A percentile compares a stretch with the other conserved stretches of the same genome.
phyloP scores from a whole-genome alignment of 1,140 invertebrate species.

The Bombus turneri region DNA sequence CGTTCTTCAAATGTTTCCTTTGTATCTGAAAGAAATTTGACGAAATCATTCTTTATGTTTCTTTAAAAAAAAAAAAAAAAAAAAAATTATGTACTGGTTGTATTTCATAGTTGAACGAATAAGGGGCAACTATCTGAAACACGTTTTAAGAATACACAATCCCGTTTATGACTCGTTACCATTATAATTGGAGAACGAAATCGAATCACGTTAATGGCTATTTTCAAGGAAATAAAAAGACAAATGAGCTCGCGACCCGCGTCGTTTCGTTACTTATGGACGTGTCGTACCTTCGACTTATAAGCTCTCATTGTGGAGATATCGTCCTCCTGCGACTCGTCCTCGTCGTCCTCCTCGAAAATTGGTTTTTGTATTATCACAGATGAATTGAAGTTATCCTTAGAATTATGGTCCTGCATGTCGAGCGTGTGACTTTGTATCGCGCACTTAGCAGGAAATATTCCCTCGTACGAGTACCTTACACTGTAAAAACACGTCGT shows the following conservation, averaged over 20 bases:
- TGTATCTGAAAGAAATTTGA: conserved; percentile 46
- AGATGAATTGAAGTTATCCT: conserved; percentile 26
- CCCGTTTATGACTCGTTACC: not conserved
- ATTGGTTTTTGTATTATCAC: conserved; percentile 36
- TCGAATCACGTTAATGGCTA: not conserved
- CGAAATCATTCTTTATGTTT: not conserved
- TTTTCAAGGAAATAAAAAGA: not conserved
- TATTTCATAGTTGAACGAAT: not conserved
- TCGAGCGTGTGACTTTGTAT: conserved; percentile 44
- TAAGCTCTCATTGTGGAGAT: conserved; percentile 10
- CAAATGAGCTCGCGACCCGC: not conserved
- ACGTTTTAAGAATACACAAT: not conserved
- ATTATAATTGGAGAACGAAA: not conserved
- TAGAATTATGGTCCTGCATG: conserved; percentile 33
- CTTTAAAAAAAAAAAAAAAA: no score
- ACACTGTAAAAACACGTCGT: conserved; percentile 34
- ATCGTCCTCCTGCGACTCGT: conserved; percentile 14
- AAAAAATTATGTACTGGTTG: no score
- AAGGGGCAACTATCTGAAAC: not conserved
- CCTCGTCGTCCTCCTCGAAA: conserved; percentile 10
- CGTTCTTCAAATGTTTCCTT: conserved; percentile 1
- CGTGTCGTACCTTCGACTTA: conserved; percentile 21
- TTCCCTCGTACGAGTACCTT: conserved; percentile 60
- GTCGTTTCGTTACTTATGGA: not conserved
- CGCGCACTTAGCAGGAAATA: conserved; percentile 46